These are phyloP conservation scores for Burhinus bistriatus DNA, from an alignment of 2,113 vertebrate genomes.

Conservation along the genomic window DNA sequence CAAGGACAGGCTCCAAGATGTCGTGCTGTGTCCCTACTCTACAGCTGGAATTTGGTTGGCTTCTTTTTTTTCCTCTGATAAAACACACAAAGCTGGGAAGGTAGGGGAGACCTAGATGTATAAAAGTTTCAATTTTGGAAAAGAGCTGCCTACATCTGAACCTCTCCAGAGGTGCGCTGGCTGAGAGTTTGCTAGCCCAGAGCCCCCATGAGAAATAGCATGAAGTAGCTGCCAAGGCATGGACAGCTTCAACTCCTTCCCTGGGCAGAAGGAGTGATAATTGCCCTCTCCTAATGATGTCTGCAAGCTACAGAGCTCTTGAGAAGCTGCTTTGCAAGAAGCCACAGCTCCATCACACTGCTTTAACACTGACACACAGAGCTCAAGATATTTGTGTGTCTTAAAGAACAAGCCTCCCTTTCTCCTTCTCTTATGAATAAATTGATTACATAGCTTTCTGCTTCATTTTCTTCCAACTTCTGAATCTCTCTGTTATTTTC, in stretches of 20 bases:
- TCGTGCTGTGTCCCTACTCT: fast-evolving
- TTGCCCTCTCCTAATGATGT: not conserved
- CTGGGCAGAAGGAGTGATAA: not conserved
- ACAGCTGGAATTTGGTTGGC: not conserved
- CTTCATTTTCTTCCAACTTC: not conserved
- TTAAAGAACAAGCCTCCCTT: not conserved
- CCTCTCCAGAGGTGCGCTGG: not conserved
- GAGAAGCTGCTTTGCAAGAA: not conserved
- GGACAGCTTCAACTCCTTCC: not conserved
- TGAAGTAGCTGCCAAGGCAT: not conserved
- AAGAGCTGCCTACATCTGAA: not conserved
- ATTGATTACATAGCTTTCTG: not conserved
- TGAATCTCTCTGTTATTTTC: not conserved
- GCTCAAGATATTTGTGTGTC: not conserved
- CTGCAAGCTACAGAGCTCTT: not conserved
- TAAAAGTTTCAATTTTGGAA: not conserved
- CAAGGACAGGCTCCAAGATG: fast-evolving
- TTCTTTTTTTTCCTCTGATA: not conserved
- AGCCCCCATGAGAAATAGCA: not conserved
- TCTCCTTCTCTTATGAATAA: not conserved
- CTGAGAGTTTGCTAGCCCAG: not conserved
- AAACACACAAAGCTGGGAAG: not conserved
- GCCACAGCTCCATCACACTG: not conserved
- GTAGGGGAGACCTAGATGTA: not conserved
- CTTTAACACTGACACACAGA: not conserved